Evolutionary conservation across 2,797 vertebrate genomes (phyloP), one percentile per base, ranked within the genome.

Genomic region (Neosilurus hyrtlii): DNA sequence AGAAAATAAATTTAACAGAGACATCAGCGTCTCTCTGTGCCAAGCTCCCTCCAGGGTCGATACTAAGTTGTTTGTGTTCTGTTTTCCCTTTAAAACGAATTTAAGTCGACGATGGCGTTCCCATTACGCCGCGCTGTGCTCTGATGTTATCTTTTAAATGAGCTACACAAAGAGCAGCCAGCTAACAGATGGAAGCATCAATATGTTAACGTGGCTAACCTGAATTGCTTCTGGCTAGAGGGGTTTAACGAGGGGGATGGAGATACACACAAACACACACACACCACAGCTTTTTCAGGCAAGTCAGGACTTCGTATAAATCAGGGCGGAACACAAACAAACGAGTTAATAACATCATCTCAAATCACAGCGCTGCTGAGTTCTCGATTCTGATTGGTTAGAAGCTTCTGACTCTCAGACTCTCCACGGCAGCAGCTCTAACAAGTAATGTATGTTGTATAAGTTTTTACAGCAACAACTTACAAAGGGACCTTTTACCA

Each of bases 101-200:
- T 79, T 56, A 74, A 73, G 51, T 52, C 6, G 52, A 84, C 62
- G 70, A 11, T 57, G 52, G 10, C 12, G 18, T 68, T 80, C 30
- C 75, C 62, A 76, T 81, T 84, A 80, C 70, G 6, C 9, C 22
- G 20, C 35, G n/a, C 8, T 56, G 66, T n/a, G 5, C 74, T 83
- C 61, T 61, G 83, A 85, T 87, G 81, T 83, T 79, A 83, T 87
- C 84, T 87, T 68, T 70, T 43, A 83, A 85, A 85, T 62, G 65
- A 83, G 83, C 59, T 80, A 65, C 79, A 82, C 54, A 73, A 77
- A 68, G 56, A 43, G 37, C 59, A 62, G 68, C 30, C 26, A 12
- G 14, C 67, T 62, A 75, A 71, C 51, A 70, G 62, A 65, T 54
- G 43, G 18, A 75, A 54, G 82, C 74, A 67, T 77, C 81, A 24